Evolutionary conservation across 2,113 vertebrate genomes (phyloP).

Genomic region (Lamprologus ornatipinnis): DNA sequence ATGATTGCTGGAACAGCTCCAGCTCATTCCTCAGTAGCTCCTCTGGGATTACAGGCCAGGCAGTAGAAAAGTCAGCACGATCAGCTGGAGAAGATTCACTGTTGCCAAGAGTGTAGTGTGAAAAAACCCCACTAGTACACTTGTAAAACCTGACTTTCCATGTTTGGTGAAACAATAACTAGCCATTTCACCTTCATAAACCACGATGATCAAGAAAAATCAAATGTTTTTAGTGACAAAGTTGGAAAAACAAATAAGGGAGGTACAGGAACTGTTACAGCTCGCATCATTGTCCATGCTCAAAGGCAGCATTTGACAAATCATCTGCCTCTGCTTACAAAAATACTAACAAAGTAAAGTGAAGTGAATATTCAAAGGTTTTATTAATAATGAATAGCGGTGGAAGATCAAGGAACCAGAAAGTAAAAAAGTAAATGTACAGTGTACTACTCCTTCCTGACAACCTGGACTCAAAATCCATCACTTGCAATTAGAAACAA

Average conservation of each 20-base stretch:
- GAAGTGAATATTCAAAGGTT: not conserved
- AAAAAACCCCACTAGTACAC: accelerated
- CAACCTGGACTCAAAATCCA: not conserved
- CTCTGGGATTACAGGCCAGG: not conserved
- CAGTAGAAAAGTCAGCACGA: not conserved
- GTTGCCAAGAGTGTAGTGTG: not conserved
- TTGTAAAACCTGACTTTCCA: not conserved
- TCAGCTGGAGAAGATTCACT: not conserved
- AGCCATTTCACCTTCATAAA: not conserved
- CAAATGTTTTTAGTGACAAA: not conserved
- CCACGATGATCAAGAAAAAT: not conserved
- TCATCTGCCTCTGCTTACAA: not conserved
- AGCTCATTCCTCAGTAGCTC: not conserved
- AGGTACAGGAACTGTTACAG: not conserved
- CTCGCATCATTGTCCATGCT: not conserved
- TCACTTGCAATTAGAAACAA: slow-evolving; percentile 74
- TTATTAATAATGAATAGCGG: not conserved
- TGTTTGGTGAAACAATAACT: not conserved
- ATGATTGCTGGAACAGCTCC: not conserved
- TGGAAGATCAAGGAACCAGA: not conserved
- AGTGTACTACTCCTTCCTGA: not conserved
- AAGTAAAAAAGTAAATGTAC: not conserved
- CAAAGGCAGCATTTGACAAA: not conserved
- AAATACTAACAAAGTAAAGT: not conserved
- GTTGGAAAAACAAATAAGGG: not conserved